phyloP scores from a whole-genome alignment of 2,113 vertebrate genomes.

The Larimichthys crocea region DNA sequence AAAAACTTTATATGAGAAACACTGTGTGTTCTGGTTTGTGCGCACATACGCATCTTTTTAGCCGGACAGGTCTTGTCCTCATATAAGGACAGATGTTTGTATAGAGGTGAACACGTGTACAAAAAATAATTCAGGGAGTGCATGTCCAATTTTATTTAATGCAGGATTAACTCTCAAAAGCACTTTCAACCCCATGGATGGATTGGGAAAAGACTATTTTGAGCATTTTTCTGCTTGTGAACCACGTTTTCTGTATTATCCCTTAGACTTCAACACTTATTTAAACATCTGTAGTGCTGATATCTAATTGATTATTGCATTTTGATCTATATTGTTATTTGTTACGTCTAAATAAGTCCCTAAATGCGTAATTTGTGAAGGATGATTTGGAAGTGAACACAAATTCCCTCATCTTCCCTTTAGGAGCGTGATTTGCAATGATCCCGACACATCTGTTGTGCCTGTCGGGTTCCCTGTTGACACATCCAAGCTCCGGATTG shows the following conservation, averaged over 20 bases:
- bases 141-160: slow-evolving; percentile 82
- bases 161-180: slow-evolving; percentile 87
- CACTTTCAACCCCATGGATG: slow-evolving; percentile 72
- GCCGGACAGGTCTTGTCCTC: not conserved
- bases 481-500: slow-evolving; percentile 91
- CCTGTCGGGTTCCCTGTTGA: slow-evolving; percentile 91
- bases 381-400: not conserved
- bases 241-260: not conserved
- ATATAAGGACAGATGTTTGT: slow-evolving; percentile 53
- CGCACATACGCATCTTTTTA: slow-evolving; percentile 8
- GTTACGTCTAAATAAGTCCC: not conserved
- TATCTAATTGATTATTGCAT: not conserved
- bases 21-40: slow-evolving; percentile 8
- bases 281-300: not conserved
- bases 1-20: not conserved
- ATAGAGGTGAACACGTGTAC: slow-evolving; percentile 59
- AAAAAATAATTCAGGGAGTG: slow-evolving; percentile 64
- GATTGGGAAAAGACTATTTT: not conserved
- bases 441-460: slow-evolving; percentile 92
- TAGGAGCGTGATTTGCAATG: slow-evolving; percentile 95
- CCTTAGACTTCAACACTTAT: not conserved
- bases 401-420: slow-evolving; percentile 3
- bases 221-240: not conserved
- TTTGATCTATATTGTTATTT: not conserved
- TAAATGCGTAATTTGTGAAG: not conserved